These are phyloP conservation scores for Lepeophtheirus salmonis DNA, from an alignment of 1,140 invertebrate species.

Conservation along the genomic window DNA sequence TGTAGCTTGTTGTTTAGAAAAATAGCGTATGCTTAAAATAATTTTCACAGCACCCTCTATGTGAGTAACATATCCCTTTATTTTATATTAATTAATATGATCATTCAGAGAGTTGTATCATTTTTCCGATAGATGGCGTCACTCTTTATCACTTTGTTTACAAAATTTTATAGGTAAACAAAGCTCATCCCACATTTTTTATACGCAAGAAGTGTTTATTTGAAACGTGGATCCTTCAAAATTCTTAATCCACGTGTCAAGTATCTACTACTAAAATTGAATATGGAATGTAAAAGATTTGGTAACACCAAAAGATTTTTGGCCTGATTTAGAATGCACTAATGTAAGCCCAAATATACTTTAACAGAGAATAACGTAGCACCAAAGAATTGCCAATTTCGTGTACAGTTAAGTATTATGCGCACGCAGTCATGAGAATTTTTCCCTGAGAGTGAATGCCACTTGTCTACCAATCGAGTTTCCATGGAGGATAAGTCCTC, in stretches of 20 bases:
- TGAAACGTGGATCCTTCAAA: no score
- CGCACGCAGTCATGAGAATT: constrained; percentile 69
- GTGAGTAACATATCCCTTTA: no score
- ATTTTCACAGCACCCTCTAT: no score
- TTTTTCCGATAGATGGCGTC: no score
- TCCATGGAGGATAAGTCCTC: background rate
- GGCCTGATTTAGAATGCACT: background rate
- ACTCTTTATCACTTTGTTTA: no score
- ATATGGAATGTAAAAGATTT: constrained; percentile 4
- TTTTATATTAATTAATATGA: no score
- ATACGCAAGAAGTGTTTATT: no score
- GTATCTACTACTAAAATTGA: constrained; percentile 20
- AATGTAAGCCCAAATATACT: constrained; percentile 28
- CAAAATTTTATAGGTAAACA: no score
- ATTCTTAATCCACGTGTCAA: constrained; percentile 19
- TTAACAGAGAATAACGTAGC: constrained; percentile 66
- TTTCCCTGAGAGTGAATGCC: constrained; percentile 65
- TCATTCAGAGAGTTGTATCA: no score
- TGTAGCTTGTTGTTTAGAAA: no score
- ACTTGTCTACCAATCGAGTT: constrained; percentile 51
- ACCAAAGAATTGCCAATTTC: constrained; percentile 91
- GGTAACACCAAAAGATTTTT: constrained; percentile 1
- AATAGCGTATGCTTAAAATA: no score
- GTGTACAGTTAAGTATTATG: constrained; percentile 79
- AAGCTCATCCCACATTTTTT: no score